Evolutionary conservation across 2,113 vertebrate species (phyloP).

Genomic region (Bucco capensis): DNA sequence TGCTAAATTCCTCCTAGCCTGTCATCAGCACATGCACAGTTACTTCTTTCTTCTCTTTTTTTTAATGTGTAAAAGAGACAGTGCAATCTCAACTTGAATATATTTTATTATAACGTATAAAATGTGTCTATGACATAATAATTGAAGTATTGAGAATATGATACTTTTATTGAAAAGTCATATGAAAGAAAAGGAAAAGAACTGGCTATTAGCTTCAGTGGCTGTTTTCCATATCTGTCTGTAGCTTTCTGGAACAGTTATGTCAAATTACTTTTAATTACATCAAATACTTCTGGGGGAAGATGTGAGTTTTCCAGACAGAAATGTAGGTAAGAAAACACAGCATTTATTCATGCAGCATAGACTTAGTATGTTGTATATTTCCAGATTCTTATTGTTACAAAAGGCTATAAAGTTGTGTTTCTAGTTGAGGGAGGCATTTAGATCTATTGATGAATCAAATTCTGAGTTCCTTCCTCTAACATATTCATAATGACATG

Average conservation of each 20-base stretch:
- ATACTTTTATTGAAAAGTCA: neutral
- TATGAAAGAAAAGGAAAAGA: neutral
- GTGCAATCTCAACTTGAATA: neutral
- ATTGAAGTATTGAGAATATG: neutral
- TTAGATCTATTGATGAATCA: neutral
- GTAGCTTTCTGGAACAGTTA: neutral
- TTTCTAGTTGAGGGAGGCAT: neutral
- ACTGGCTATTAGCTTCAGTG: neutral
- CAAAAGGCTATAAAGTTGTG: neutral
- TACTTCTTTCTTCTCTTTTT: neutral
- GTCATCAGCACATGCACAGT: neutral
- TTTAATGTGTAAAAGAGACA: neutral
- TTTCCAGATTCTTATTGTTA: neutral
- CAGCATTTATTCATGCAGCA: neutral
- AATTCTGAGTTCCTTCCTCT: neutral
- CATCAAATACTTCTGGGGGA: neutral
- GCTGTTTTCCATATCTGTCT: neutral
- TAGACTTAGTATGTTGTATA: neutral
- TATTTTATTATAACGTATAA: neutral
- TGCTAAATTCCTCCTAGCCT: neutral
- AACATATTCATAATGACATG: neutral
- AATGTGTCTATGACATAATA: neutral
- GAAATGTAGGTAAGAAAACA: neutral
- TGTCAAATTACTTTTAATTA: neutral
- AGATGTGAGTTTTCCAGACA: neutral